phyloP scores from a whole-genome alignment of 2,797 vertebrate species.

The Cyprinella venusta region DNA sequence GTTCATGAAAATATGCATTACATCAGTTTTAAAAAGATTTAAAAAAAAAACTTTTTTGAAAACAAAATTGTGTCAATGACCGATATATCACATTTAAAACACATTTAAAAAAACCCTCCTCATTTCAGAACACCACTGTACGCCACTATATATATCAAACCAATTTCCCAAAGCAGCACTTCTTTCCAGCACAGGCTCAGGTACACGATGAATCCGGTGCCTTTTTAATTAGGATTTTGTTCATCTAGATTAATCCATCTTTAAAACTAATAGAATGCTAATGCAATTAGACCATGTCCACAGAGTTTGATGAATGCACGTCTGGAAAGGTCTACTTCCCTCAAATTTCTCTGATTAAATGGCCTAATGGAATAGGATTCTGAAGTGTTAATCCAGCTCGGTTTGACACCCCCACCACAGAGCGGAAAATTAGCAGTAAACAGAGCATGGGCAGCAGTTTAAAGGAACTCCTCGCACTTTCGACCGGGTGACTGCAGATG shows the following conservation, averaged over 20 bases:
- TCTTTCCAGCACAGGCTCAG: constrained; percentile 4
- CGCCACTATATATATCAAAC: background rate
- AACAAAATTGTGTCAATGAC: too few species aligned
- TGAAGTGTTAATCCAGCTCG: constrained; percentile 45
- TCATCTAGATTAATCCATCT: constrained; percentile 45
- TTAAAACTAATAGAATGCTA: constrained; percentile 55
- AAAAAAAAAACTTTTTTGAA: too few species aligned
- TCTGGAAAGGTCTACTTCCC: constrained; percentile 41
- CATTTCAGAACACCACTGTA: too few species aligned
- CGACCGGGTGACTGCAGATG: background rate
- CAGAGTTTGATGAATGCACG: constrained; percentile 31
- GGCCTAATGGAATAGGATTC: constrained; percentile 33
- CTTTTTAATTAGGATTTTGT: constrained; percentile 50
- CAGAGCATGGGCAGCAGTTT: constrained; percentile 27
- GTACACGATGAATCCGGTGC: background rate
- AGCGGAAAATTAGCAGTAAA: constrained; percentile 54
- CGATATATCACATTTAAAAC: too few species aligned
- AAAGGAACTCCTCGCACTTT: constrained; percentile 4
- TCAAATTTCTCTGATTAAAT: constrained; percentile 45
- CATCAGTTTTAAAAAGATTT: too few species aligned
- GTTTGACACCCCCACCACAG: constrained; percentile 37
- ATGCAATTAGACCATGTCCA: constrained; percentile 49
- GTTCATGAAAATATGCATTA: too few species aligned
- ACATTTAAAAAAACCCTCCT: too few species aligned
- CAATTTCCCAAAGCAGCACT: background rate